Percentiles rank a stretch among this genome's conserved stretches.
Evolutionary conservation across 2,797 vertebrate genomes (phyloP).

Genomic region (Nothura maculosa): DNA sequence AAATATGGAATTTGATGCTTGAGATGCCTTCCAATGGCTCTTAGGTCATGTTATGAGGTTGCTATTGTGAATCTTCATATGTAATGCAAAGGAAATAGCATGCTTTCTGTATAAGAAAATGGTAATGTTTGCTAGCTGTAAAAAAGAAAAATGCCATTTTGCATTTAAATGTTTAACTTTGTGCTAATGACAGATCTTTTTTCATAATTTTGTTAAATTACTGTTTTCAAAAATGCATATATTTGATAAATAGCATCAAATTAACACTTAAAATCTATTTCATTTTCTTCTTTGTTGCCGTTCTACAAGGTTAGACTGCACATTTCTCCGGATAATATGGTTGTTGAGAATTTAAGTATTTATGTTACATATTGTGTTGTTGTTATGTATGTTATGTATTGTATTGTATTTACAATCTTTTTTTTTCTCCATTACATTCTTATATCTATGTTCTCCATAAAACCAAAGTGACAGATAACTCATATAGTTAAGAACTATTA

Average conservation of each 20-base stretch:
- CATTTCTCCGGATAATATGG: neutral
- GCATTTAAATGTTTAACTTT: neutral
- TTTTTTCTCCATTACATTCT: neutral
- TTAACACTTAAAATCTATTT: neutral
- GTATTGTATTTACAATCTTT: neutral
- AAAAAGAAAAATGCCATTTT: neutral
- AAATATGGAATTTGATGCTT: neutral
- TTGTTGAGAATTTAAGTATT: neutral
- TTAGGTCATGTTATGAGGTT: constrained; percentile 46
- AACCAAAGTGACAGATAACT: neutral
- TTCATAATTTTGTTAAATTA: neutral
- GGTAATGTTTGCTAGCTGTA: neutral
- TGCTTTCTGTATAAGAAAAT: constrained; percentile 10
- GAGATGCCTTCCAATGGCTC: neutral
- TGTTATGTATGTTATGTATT: no score
- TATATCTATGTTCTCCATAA: neutral
- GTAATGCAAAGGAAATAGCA: constrained; percentile 2
- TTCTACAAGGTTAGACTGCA: neutral
- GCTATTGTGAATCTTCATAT: constrained; percentile 28
- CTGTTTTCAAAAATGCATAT: neutral
- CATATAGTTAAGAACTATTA: neutral
- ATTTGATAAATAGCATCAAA: neutral
- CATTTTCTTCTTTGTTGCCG: neutral
- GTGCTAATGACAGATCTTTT: neutral
- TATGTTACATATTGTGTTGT: fast-evolving